phyloP scores from a whole-genome alignment of 2,888 invertebrate genomes.

The Cantharis flavilabris region DNA sequence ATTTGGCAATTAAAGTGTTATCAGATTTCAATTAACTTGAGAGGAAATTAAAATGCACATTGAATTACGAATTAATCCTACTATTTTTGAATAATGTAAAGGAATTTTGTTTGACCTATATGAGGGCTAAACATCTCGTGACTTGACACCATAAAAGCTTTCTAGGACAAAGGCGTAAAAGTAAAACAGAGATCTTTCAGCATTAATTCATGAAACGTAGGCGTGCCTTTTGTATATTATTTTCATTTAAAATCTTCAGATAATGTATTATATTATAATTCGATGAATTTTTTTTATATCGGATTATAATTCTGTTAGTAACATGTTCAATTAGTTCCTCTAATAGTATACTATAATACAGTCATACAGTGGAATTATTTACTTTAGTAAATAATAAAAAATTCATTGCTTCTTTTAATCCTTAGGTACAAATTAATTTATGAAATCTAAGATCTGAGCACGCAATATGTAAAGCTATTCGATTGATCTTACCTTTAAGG shows the following conservation, averaged over 20 bases:
- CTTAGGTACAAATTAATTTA: neutral
- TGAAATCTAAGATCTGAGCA: neutral
- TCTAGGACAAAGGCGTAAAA: constrained; percentile 13
- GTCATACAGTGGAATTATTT: neutral
- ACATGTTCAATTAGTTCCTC: neutral
- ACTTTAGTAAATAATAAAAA: neutral
- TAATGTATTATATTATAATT: neutral
- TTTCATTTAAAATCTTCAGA: neutral
- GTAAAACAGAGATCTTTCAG: constrained; percentile 2
- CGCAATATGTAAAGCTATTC: neutral
- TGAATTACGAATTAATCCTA: neutral
- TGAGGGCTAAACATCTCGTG: constrained; percentile 23
- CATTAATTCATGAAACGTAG: neutral
- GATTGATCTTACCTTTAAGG: neutral
- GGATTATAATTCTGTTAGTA: neutral
- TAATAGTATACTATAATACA: too few relatives aligned
- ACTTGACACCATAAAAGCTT: constrained; percentile 8
- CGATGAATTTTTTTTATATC: neutral
- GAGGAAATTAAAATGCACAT: neutral
- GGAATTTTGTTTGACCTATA: constrained; percentile 10
- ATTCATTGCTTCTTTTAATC: neutral
- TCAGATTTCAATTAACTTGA: neutral
- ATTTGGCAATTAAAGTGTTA: neutral
- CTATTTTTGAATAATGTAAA: neutral
- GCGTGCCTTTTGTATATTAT: neutral